Base-by-base conservation (phyloP, 2,797 vertebrate genomes). In the Pipistrellus nathusii region DNA sequence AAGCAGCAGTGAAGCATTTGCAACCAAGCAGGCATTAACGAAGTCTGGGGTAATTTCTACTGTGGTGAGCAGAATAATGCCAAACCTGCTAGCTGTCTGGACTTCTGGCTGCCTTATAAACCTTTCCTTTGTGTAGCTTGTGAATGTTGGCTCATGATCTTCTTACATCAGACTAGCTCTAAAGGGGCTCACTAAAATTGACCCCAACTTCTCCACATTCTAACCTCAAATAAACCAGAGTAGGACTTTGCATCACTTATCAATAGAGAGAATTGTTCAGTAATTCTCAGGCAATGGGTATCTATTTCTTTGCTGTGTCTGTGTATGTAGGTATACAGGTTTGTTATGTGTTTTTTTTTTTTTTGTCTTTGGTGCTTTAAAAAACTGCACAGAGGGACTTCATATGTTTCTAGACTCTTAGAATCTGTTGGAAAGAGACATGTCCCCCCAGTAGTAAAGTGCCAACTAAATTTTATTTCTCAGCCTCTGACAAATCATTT, bases 11-110 rank as follows among this genome's bases (percentile, higher is more conserved):
- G 94, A 98, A 96, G 95, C 93, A 93, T 98, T 98, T 97, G 93
- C 96, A 98, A 98, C 95, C 95, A 97, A 97, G 90, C 92, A 98
- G 94, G 95, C 97, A 98, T 98, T 98, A 97, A 96, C 13, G 59
- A 98, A 98, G 96, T 97, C 91, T 85, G 96, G 93, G 88, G 93
- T 97, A 97, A 97, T 98, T 98, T 98, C 97, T 98, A 95, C 96
- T 95, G 98, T 94, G 97, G 97, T 97, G 96, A 97, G 88, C 77
- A 97, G 96, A 95, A 87, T 97, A 96, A 96, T 97, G 97, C 97
- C 97, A 98, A 98, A 96, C 87, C 95, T 98, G 85, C 91, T 97
- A 97, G 97, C 95, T 97, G 96, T 97, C 97, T 98, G 96, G 94
- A 96, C 97, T 97, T 98, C 97, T 97, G 94, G 94, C 95, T 95